These are phyloP conservation scores for Drosophila nasuta DNA, from an alignment of 1,140 invertebrate species.

Conservation along the genomic window DNA sequence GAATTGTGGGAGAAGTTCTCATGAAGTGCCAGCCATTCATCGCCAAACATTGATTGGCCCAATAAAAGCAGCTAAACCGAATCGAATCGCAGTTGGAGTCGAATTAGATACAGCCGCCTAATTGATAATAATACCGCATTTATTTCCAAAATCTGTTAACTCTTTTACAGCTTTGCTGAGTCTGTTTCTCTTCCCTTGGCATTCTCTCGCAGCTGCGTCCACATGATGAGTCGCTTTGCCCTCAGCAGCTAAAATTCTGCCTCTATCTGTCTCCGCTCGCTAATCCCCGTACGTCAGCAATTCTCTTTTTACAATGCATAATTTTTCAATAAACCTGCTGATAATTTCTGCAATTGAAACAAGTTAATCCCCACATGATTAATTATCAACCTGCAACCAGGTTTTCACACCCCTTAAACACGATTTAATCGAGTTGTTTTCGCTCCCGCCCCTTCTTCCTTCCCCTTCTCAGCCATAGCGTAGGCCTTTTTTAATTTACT, in stretches of 20 bases:
- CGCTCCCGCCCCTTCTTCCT: not conserved
- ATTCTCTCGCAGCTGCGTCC: slow-evolving; percentile 10
- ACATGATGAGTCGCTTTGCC: not conserved
- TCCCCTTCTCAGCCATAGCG: not conserved
- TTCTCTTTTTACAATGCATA: slow-evolving; percentile 60
- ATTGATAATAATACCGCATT: slow-evolving; percentile 79
- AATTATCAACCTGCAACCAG: slow-evolving; percentile 76
- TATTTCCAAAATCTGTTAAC: slow-evolving; percentile 62
- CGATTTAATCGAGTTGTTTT: slow-evolving; percentile 48
- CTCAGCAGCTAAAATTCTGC: no score
- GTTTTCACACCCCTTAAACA: slow-evolving; percentile 32
- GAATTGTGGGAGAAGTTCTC: slow-evolving; percentile 72
- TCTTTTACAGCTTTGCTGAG: slow-evolving; percentile 44
- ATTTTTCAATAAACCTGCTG: slow-evolving; percentile 75
- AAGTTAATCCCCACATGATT: slow-evolving; percentile 79
- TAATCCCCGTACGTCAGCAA: slow-evolving; percentile 31
- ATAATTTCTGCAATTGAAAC: slow-evolving; percentile 68
- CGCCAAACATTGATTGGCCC: slow-evolving; percentile 61
- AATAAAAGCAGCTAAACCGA: slow-evolving; percentile 48
- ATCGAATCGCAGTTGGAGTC: slow-evolving; percentile 12
- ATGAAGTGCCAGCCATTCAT: slow-evolving; percentile 76
- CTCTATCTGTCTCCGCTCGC: not conserved
- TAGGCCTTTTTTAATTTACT: slow-evolving; percentile 76
- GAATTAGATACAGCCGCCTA: slow-evolving; percentile 68
- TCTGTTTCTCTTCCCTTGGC: not conserved